Evolutionary conservation across 2,113 vertebrate species (phyloP).

Genomic region (Herpailurus yagouaroundi): DNA sequence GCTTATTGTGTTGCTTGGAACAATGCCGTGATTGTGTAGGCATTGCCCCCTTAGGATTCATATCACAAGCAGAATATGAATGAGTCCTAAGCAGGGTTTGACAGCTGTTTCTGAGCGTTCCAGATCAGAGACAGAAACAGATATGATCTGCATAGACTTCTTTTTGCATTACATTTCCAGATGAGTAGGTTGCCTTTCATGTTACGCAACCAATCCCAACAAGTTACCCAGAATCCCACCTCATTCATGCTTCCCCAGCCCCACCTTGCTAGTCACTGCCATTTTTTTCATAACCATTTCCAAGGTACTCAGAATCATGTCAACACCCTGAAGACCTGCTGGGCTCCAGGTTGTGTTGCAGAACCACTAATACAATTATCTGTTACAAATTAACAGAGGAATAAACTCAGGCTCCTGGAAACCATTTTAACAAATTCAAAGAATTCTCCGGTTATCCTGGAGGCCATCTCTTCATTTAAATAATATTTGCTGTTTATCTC

Average conservation of each 20-base stretch:
- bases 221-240: not conserved
- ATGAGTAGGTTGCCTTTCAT: not conserved
- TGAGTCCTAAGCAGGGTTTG: slow-evolving; percentile 40
- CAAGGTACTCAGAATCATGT: not conserved
- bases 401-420: not conserved
- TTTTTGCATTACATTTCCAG: slow-evolving; percentile 43
- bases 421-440: slow-evolving; percentile 13
- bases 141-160: slow-evolving; percentile 46
- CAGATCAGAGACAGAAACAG: slow-evolving; percentile 61
- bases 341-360: not conserved
- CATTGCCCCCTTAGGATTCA: slow-evolving; percentile 50
- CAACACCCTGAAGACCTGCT: slow-evolving; percentile 10
- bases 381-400: not conserved
- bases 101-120: slow-evolving; percentile 67
- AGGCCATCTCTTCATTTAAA: not conserved
- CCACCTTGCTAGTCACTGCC: not conserved
- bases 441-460: not conserved
- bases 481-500: not conserved
- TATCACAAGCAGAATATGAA: slow-evolving; percentile 40
- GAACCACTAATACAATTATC: not conserved
- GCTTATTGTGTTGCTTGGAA: slow-evolving; percentile 52
- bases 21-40: slow-evolving; percentile 64
- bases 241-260: not conserved
- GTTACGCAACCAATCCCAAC: slow-evolving; percentile 38
- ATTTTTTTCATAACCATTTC: slow-evolving; percentile 15